Evolutionary conservation across 1,140 invertebrate species (phyloP), one percentile per base, ranked within the genome.

Genomic region (Schlechtendalia chinensis): DNA sequence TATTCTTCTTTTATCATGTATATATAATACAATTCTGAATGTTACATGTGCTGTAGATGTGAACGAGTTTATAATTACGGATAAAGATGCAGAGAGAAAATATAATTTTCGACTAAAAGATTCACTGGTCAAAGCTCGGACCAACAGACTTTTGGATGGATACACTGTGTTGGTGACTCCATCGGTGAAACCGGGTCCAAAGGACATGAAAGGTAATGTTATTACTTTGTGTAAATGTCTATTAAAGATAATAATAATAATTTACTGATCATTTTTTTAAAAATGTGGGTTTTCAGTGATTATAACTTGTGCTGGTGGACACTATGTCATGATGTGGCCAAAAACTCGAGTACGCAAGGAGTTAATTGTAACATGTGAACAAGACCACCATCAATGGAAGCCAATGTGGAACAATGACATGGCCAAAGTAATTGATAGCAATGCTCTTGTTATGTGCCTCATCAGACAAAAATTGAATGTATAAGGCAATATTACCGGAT

Each of bases 181-280:
- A n/a, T 85, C 84, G n/a, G 84, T 88, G 1, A 79, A 82, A 27
- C 85, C 83, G 59, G 85, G 86, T 10, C 85, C 86, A 69, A n/a
- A 82, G 14, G 87, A 88, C 82, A 83, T 88, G 45, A 87, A 88
- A 86, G 85, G 87, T 88, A 79, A 4, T 75, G 1, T 32, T 47
- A 17, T 71, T 17, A n/a, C n/a, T 11, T 17, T 71, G 50, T 16
- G 17, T 83, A 83, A 80, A 83, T 65, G 53, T 67, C 29, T n/a
- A 32, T 45, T 22, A 22, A 45, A 17, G 11, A 29, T 8, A 1
- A 61, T 29, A 29, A 69, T 8, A 22, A 22, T 0, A 5, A 16
- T 3, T 16, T 4, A 29, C 56, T 54, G 2, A 29, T 32, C 11
- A 32, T 27, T 16, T 56, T 39, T 11, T 0, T 16, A 56, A 4